Conservation (phyloP, 2,888 invertebrate species). For the Drosophila sordidapex region DNA sequence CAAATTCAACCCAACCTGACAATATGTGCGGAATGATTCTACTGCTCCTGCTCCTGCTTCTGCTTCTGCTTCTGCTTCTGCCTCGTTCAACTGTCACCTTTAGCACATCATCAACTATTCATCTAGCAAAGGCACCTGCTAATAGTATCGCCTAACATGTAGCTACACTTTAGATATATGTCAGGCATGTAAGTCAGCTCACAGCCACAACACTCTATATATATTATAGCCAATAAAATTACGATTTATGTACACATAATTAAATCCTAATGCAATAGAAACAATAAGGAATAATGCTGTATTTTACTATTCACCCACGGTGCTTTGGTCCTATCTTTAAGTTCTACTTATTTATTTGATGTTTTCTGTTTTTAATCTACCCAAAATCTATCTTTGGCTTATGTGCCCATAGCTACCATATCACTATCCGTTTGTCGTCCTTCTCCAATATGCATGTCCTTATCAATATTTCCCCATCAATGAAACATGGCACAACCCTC, state of each 20-base stretch:
- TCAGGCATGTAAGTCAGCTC: background rate
- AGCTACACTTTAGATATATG: background rate
- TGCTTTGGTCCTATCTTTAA: background rate
- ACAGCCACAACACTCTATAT: background rate
- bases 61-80: conserved; percentile 2
- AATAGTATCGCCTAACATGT: background rate
- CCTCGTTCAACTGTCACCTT: conserved; percentile 16
- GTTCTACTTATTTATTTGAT: background rate
- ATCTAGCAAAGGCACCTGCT: conserved; percentile 1
- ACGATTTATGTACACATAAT: background rate
- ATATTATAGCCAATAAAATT: background rate
- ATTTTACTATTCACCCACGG: background rate
- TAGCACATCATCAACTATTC: conserved; percentile 14
- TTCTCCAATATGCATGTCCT: background rate
- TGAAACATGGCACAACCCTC: background rate
- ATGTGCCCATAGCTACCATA: background rate
- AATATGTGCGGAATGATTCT: conserved; percentile 34
- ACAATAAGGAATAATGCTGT: background rate
- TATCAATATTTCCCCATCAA: background rate
- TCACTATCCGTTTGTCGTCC: background rate
- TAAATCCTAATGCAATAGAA: background rate
- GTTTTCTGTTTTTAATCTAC: background rate
- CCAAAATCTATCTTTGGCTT: background rate
- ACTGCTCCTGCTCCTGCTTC: conserved; percentile 4
- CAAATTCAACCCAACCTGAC: conserved; percentile 25